Conservation (phyloP, 2,888 invertebrate species). For the Choristoneura rosaceana region DNA sequence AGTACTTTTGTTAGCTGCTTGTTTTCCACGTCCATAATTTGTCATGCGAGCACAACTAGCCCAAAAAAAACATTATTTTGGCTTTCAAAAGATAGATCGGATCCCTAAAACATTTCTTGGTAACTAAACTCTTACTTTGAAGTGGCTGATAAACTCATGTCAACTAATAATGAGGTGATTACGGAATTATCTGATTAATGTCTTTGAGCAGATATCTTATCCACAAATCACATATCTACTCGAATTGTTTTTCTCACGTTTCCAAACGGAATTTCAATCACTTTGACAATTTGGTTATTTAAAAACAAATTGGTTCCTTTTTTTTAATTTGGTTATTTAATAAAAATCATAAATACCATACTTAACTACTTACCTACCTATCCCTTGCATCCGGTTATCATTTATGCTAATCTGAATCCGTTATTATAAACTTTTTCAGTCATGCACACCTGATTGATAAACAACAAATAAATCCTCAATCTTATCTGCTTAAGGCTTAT, state of each 20-base stretch:
- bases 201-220: not conserved
- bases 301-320: not conserved
- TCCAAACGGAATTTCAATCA: not conserved
- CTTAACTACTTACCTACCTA: no score
- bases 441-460: constrained; percentile 33
- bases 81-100: not conserved
- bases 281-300: not conserved
- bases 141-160: constrained; percentile 2
- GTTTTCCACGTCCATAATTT: no score
- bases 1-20: not conserved
- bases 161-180: not conserved
- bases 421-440: not conserved
- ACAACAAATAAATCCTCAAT: not conserved
- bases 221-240: not conserved
- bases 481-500: constrained; percentile 13
- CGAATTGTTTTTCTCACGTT: not conserved
- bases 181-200: not conserved
- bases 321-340: no score
- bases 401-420: not conserved
- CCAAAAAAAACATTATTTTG: not conserved
- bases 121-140: constrained; percentile 6
- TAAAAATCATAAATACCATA: no score
- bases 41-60: no score
- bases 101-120: not conserved
- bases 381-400: constrained; percentile 7